Evolutionary conservation across 2,888 invertebrate species (phyloP).

Genomic region (Agrotis exclamationis): DNA sequence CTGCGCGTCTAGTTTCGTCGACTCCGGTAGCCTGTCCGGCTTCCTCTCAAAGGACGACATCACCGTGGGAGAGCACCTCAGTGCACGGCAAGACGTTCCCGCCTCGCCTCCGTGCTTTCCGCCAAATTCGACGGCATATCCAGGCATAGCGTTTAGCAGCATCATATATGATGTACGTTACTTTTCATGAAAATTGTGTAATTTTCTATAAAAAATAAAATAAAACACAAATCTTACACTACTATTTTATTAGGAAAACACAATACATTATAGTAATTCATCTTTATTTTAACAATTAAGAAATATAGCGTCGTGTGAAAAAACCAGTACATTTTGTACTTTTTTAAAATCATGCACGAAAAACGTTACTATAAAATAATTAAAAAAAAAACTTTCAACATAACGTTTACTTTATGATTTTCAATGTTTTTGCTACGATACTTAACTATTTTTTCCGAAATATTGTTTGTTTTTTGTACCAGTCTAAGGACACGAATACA

Average conservation of each 20-base stretch:
- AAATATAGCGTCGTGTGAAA: slow-evolving; percentile 80
- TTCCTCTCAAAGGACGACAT: too few relatives aligned
- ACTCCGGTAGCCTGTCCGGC: too few relatives aligned
- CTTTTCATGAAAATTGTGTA: not conserved
- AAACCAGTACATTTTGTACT: slow-evolving; percentile 85
- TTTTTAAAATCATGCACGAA: slow-evolving; percentile 81
- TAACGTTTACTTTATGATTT: slow-evolving; percentile 72
- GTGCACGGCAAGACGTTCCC: too few relatives aligned
- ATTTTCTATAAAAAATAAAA: not conserved
- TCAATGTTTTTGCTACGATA: slow-evolving; percentile 65
- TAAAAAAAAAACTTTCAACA: slow-evolving; percentile 74
- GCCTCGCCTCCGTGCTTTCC: too few relatives aligned
- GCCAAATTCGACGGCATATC: too few relatives aligned
- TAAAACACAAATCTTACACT: slow-evolving; percentile 81
- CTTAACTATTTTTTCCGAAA: slow-evolving; percentile 68
- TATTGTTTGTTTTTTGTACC: slow-evolving; percentile 72
- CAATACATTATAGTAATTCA: slow-evolving; percentile 85
- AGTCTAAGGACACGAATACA: slow-evolving; percentile 71
- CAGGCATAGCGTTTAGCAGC: too few relatives aligned
- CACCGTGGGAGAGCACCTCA: too few relatives aligned
- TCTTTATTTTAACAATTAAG: slow-evolving; percentile 87
- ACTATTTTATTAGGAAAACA: slow-evolving; percentile 90
- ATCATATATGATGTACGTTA: slow-evolving; percentile 11
- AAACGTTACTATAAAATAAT: slow-evolving; percentile 81
- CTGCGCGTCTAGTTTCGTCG: too few relatives aligned